A percentile compares a stretch with the other conserved stretches of the same genome.
These are phyloP conservation scores for Etheostoma nigrum DNA, from an alignment of 2,797 vertebrate genomes.

Conservation along the genomic window DNA sequence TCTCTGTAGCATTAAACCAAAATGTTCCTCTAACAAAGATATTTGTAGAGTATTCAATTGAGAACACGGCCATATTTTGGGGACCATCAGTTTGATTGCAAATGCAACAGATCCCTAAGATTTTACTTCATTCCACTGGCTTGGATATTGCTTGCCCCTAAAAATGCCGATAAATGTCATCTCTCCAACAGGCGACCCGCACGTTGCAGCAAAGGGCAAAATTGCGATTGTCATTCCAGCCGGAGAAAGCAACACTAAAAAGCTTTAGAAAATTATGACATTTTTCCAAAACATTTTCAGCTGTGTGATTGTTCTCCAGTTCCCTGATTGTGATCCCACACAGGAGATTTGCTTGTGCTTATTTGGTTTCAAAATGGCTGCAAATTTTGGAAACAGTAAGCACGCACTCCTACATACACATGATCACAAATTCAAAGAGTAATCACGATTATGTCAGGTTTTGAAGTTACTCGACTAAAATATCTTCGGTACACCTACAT, in stretches of 20 bases:
- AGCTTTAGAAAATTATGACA: constrained; percentile 32
- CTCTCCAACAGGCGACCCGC: constrained; percentile 48
- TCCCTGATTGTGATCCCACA: constrained; percentile 75
- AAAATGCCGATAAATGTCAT: constrained; percentile 38
- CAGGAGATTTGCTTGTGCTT: constrained; percentile 75
- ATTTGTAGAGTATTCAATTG: constrained; percentile 28
- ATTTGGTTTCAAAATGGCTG: constrained; percentile 70
- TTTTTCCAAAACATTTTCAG: constrained; percentile 54
- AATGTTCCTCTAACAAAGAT: constrained; percentile 37
- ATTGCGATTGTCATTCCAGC: constrained; percentile 78
- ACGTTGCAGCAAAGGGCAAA: constrained; percentile 61
- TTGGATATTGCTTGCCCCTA: constrained; percentile 69
- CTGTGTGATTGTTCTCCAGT: constrained; percentile 74
- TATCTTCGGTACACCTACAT: constrained; percentile 55
- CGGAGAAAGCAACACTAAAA: constrained; percentile 61
- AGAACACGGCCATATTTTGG: constrained; percentile 39
- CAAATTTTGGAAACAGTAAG: constrained; percentile 62
- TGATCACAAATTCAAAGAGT: constrained; percentile 40
- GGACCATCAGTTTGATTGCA: constrained; percentile 69
- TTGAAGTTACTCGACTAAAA: constrained; percentile 34
- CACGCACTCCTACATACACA: constrained; percentile 49
- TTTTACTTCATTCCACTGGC: constrained; percentile 52
- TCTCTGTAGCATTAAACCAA: constrained; percentile 48
- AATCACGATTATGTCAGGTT: constrained; percentile 24
- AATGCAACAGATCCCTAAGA: constrained; percentile 62